These are phyloP conservation scores for Seriola aureovittata DNA, from an alignment of 2,113 vertebrate species.

Conservation along the genomic window DNA sequence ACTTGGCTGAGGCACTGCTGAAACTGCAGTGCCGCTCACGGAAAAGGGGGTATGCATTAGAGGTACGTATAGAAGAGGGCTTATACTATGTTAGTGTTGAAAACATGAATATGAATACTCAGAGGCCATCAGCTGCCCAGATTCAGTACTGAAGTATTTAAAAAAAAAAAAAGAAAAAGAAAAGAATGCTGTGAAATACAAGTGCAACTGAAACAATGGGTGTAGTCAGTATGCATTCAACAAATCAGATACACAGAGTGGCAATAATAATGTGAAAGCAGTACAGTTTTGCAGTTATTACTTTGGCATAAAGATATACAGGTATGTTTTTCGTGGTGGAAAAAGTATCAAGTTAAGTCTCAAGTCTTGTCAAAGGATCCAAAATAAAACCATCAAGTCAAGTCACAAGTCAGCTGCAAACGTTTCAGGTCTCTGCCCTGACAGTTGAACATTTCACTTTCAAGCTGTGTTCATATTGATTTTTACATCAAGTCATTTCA, in stretches of 20 bases:
- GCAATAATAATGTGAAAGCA: neutral
- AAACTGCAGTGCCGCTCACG: constrained; percentile 40
- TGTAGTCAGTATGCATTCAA: constrained; percentile 3
- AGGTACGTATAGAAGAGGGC: constrained; percentile 39
- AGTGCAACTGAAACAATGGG: constrained; percentile 7
- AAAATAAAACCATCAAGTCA: too few species aligned
- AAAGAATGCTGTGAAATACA: constrained; percentile 38
- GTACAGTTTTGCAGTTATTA: neutral
- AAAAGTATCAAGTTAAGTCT: neutral
- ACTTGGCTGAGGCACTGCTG: constrained; percentile 46
- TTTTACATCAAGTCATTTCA: neutral
- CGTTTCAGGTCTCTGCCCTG: neutral
- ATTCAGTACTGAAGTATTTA: constrained; percentile 12
- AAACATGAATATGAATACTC: constrained; percentile 50
- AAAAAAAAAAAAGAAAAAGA: neutral
- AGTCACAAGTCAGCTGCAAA: neutral
- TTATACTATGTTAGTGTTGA: constrained; percentile 40
- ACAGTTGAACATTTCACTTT: neutral
- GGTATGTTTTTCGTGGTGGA: neutral
- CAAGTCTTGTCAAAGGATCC: neutral
- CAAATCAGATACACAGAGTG: neutral
- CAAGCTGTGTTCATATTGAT: neutral
- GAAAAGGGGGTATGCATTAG: constrained; percentile 49
- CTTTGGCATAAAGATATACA: neutral
- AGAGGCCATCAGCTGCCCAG: neutral